These are phyloP conservation scores for Lontra canadensis DNA, from an alignment of 2,113 vertebrate genomes.

Conservation along the genomic window DNA sequence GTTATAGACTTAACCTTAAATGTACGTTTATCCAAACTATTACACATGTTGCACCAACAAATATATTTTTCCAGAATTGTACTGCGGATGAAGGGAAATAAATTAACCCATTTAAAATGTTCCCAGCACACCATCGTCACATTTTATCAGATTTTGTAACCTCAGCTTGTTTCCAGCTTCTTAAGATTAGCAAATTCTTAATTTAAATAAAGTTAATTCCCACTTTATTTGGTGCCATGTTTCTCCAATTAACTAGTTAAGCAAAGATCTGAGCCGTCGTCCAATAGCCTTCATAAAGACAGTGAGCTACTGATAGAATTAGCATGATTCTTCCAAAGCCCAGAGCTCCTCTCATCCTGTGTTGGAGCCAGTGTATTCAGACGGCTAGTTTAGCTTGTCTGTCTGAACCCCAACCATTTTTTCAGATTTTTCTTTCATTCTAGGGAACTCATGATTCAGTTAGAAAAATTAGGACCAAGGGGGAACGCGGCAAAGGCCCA, in stretches of 20 bases:
- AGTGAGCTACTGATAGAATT: neutral
- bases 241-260: conserved; percentile 28
- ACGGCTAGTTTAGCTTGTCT: neutral
- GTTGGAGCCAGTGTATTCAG: neutral
- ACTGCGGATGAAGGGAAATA: neutral
- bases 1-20: neutral
- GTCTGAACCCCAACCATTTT: neutral
- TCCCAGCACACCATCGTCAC: neutral
- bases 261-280: neutral
- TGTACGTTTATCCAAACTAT: neutral
- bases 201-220: conserved; percentile 43
- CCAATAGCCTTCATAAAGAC: neutral
- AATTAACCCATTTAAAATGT: conserved; percentile 5
- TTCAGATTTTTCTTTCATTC: neutral
- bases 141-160: neutral
- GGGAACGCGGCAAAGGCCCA: neutral
- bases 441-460: neutral
- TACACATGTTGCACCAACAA: neutral
- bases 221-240: neutral
- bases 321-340: neutral
- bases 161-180: neutral
- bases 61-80: neutral
- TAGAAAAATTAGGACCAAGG: neutral
- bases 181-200: conserved; percentile 7
- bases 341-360: neutral